A percentile compares a stretch with the other conserved stretches of the same genome.
These are phyloP conservation scores for Eumerus sabulonum DNA, from an alignment of 2,888 invertebrate species.

Conservation along the genomic window DNA sequence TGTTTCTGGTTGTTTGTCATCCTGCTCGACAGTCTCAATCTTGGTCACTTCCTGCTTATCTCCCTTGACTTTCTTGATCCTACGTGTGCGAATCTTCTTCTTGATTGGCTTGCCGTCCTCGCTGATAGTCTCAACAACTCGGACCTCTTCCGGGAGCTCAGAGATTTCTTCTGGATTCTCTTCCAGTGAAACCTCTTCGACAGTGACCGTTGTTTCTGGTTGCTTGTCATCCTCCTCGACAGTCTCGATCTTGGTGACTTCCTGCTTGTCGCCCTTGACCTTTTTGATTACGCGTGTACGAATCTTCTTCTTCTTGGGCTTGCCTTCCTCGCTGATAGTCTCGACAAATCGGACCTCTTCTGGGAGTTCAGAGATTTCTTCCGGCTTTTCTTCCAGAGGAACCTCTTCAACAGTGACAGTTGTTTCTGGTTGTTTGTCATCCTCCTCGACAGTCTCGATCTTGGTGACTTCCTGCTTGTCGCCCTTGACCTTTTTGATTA, in stretches of 20 bases:
- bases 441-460: conserved; percentile 25
- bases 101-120: conserved; percentile 36
- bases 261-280: conserved; percentile 23
- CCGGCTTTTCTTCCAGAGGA: conserved; percentile 16
- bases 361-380: conserved; percentile 1
- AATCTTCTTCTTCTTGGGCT: conserved; percentile 60
- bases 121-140: conserved; percentile 10
- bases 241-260: conserved; percentile 22
- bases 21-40: conserved; percentile 31
- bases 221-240: conserved; percentile 26
- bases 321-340: conserved; percentile 15
- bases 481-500: conserved; percentile 30
- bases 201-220: conserved; percentile 25
- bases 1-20: conserved; percentile 25
- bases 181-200: conserved; percentile 17
- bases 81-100: conserved; percentile 31
- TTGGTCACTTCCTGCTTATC: conserved; percentile 40
- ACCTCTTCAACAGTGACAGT: conserved; percentile 27
- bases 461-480: conserved; percentile 38
- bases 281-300: conserved; percentile 27
- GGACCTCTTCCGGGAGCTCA: conserved; percentile 28
- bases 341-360: conserved; percentile 14
- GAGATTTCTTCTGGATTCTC: conserved; percentile 20
- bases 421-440: conserved; percentile 22
- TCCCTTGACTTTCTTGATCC: conserved; percentile 30